Percentiles rank a stretch among this genome's conserved stretches.
phyloP scores from a whole-genome alignment of 2,113 vertebrate species.

The Pseudopodoces humilis region DNA sequence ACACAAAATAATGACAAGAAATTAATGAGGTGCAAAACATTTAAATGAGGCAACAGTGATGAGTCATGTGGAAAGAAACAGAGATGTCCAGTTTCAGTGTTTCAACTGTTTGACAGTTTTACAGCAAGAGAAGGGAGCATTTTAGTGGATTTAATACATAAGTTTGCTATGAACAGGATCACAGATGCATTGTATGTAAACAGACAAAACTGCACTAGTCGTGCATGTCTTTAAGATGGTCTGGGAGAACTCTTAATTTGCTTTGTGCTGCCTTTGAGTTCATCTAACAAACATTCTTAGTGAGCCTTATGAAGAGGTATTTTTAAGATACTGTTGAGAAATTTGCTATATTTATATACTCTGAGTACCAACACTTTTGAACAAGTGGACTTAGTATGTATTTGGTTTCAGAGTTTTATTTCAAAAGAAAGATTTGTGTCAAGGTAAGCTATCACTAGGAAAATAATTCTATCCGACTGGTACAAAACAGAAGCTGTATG shows the following conservation, averaged over 20 bases:
- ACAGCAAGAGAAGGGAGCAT: background rate
- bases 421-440: background rate
- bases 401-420: background rate
- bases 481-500: background rate
- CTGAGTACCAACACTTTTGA: background rate
- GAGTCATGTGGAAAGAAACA: background rate
- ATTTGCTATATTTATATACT: background rate
- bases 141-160: background rate
- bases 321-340: background rate
- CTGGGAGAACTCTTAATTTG: background rate
- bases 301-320: background rate
- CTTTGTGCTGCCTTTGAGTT: background rate
- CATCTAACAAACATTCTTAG: background rate
- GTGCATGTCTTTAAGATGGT: background rate
- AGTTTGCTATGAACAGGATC: background rate
- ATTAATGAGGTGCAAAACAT: slow-evolving; percentile 3
- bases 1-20: background rate
- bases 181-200: background rate
- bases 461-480: background rate
- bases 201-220: background rate
- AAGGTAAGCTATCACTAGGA: background rate
- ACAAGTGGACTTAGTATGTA: background rate
- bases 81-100: background rate
- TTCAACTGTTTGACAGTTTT: background rate
- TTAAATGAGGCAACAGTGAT: background rate